Evolutionary conservation across 2,113 vertebrate genomes (phyloP), one percentile per base, ranked within the genome.

Genomic region (Ciconia stormi): DNA sequence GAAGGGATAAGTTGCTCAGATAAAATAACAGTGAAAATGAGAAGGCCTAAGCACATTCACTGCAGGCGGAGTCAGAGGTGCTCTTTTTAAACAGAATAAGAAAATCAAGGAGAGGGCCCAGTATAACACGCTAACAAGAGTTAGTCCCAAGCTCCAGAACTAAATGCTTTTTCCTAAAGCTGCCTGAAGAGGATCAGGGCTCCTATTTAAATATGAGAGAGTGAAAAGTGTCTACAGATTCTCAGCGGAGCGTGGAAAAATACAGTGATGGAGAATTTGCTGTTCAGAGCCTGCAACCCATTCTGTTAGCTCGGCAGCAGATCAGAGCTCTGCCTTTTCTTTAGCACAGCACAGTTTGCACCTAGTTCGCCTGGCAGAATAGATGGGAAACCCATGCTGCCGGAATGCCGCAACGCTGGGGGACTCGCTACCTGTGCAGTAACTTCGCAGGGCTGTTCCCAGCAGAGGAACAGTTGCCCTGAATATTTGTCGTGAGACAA

Each of bases 321-420:
- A 46, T 61, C 19, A 67, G 73, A 77, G 42, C 40, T 67, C 34
- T 25, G 47, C 72, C 42, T 67, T 81, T 36, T 10, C 52, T n/a
- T 56, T 7, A 71, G 73, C 46, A 36, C 21, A 65, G 34, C 40
- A 11, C 6, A 14, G 47, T 23, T 16, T 22, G n/a, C 8, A 27
- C 38, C 52, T 15, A 5, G 22, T 16, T 5, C 16, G 0, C 46
- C 30, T 13, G 53, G 49, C 81, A 82, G 70, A 38, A 18, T 0
- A 21, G 66, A 14, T 5, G 61, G 70, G 23, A 53, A 69, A 10
- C 5, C 61, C 70, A 1, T 1, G 26, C 44, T 42, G 78, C 27
- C 30, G 38, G 59, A 44, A 34, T 6, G 11, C 20, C 1, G 2
- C 44, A 4, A 1, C 0, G 6, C 18, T 18, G 36, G 25, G 69